Evolutionary conservation across 92 coral and sea anemone genomes (phyloP).

Genomic region (Phenganax subtilis): DNA sequence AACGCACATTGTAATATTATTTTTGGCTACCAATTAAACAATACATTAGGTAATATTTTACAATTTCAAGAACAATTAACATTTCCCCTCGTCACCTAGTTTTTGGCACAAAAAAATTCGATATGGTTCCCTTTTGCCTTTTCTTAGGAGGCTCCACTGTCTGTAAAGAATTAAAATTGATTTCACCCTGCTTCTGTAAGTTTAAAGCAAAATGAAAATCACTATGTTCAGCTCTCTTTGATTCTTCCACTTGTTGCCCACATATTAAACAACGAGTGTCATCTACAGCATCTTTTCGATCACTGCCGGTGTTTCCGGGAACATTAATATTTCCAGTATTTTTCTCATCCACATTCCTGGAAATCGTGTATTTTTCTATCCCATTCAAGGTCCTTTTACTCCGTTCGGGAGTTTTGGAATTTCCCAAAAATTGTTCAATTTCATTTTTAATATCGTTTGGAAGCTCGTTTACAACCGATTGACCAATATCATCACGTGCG

Average conservation of each 20-base stretch:
- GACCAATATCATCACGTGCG: constrained; percentile 52
- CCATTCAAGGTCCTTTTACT: constrained; percentile 16
- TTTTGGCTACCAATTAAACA: too few species aligned
- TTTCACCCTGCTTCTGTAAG: constrained; percentile 50
- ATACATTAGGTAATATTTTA: too few species aligned
- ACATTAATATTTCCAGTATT: background rate
- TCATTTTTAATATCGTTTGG: constrained; percentile 68
- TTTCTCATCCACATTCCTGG: background rate
- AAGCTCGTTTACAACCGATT: constrained; percentile 47
- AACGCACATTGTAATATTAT: too few species aligned
- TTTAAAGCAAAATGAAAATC: constrained; percentile 84
- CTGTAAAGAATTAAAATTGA: background rate
- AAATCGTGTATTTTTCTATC: constrained; percentile 27
- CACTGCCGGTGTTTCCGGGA: background rate
- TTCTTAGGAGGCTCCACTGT: constrained; percentile 60
- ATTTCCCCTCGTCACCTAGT: constrained; percentile 6
- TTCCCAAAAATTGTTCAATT: constrained; percentile 42
- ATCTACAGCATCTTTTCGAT: background rate
- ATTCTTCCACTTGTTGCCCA: constrained; percentile 44
- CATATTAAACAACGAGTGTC: constrained; percentile 63
- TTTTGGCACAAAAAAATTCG: constrained; percentile 50
- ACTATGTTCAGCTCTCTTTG: constrained; percentile 67
- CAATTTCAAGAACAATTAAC: background rate
- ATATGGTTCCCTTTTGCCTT: constrained; percentile 50
- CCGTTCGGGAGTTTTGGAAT: constrained; percentile 18